Conservation (phyloP, 64 coral and sea anemone species). For the Orbicella faveolata region DNA sequence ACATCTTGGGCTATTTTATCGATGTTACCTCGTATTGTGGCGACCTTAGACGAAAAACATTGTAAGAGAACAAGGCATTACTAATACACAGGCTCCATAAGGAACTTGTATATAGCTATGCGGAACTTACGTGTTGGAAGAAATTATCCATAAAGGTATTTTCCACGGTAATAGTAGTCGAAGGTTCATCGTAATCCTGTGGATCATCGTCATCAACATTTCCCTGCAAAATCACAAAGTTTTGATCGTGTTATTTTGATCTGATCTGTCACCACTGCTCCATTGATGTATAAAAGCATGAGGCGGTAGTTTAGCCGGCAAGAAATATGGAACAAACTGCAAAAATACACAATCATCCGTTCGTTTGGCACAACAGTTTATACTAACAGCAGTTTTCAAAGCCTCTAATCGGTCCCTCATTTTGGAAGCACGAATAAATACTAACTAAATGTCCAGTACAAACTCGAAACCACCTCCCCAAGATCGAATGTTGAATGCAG, state of each 20-base stretch:
- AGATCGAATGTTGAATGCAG: slow-evolving; percentile 12
- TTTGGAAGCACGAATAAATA: slow-evolving; percentile 21
- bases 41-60: slow-evolving; percentile 32
- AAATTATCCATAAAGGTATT: slow-evolving; percentile 70
- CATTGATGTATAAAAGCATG: neutral
- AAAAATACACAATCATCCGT: neutral
- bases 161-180: slow-evolving; percentile 45
- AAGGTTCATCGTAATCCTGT: slow-evolving; percentile 44
- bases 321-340: neutral
- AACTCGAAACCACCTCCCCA: slow-evolving; percentile 29
- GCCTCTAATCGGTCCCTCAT: slow-evolving; percentile 65
- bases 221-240: slow-evolving; percentile 36
- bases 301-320: neutral
- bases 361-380: neutral
- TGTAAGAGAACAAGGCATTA: neutral
- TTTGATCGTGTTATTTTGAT: slow-evolving; percentile 15
- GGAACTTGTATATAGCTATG: neutral
- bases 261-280: slow-evolving; percentile 15
- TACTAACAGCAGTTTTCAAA: slow-evolving; percentile 19
- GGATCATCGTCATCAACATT: slow-evolving; percentile 53
- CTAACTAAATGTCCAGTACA: neutral
- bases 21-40: slow-evolving; percentile 64
- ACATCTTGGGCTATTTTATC: slow-evolving; percentile 69
- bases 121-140: slow-evolving; percentile 60
- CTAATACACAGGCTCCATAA: neutral